A percentile compares a stretch with the other conserved stretches of the same genome.
phyloP scores from a whole-genome alignment of 2,797 vertebrate genomes.

The Typhlichthys eigenmanni region DNA sequence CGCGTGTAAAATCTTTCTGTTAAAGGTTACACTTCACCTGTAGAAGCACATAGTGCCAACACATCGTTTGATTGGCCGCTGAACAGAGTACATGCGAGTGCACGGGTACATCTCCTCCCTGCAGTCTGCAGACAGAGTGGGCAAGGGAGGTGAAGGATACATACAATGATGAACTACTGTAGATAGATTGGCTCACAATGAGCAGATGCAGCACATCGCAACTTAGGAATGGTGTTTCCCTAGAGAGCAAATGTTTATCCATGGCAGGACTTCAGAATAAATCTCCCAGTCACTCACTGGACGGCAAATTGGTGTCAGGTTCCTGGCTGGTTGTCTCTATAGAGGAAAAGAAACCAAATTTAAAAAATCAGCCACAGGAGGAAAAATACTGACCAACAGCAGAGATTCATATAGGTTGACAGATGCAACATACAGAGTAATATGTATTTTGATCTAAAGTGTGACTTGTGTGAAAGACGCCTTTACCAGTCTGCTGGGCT shows the following conservation, averaged over 20 bases:
- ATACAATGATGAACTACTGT: not conserved
- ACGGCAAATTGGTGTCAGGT: constrained; percentile 33
- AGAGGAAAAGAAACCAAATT: constrained; percentile 37
- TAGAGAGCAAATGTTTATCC: not conserved
- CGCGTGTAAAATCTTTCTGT: not conserved
- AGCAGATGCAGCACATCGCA: not conserved
- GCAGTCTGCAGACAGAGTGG: constrained; percentile 65
- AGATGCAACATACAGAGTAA: constrained; percentile 35
- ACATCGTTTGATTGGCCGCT: constrained; percentile 75
- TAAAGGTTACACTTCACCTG: constrained; percentile 62
- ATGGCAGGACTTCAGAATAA: not conserved
- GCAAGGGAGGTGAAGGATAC: not conserved
- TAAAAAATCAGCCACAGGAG: constrained; percentile 19
- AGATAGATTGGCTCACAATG: not conserved
- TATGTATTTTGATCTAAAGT: constrained; percentile 37
- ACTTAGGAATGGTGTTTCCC: not conserved
- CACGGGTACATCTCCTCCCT: constrained; percentile 82
- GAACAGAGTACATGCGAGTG: constrained; percentile 84
- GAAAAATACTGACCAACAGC: constrained; percentile 21
- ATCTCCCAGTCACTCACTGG: constrained; percentile 49
- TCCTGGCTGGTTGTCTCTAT: constrained; percentile 16
- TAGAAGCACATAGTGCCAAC: constrained; percentile 74
- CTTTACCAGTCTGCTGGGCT: constrained; percentile 70
- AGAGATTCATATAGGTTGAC: constrained; percentile 46
- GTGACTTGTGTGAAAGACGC: constrained; percentile 45